Conservation (phyloP, 2,888 invertebrate genomes). For the Scaptomyza reducta region DNA sequence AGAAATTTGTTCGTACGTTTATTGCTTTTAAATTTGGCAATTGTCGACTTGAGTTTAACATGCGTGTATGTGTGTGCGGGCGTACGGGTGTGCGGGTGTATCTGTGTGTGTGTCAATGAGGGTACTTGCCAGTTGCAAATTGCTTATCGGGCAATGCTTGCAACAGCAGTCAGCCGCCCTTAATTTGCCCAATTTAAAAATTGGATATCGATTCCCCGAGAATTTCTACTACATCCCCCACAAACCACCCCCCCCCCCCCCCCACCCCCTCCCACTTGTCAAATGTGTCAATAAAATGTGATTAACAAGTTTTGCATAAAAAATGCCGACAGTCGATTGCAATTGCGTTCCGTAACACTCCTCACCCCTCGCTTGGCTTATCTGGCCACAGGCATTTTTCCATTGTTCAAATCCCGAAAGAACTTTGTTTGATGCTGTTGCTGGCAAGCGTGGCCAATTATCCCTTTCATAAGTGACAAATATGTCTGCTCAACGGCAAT, state of each 20-base stretch:
- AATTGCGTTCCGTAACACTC: constrained; percentile 44
- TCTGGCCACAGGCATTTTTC: constrained; percentile 57
- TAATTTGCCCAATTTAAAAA: constrained; percentile 79
- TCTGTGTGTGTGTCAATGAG: constrained; percentile 41
- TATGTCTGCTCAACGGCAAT: constrained; percentile 52
- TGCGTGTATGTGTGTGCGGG: constrained; percentile 23
- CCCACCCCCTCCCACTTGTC: neutral
- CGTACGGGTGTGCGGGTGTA: constrained; percentile 33
- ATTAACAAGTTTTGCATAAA: constrained; percentile 78
- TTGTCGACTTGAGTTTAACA: constrained; percentile 61
- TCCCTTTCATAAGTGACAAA: constrained; percentile 80
- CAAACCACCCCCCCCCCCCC: neutral
- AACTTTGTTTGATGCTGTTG: constrained; percentile 26
- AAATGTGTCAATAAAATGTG: constrained; percentile 77
- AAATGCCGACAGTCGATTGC: constrained; percentile 72
- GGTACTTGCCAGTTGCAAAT: constrained; percentile 63
- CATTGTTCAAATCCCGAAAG: constrained; percentile 47
- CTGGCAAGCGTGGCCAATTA: constrained; percentile 71
- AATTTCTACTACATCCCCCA: neutral
- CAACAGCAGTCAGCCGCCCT: constrained; percentile 71
- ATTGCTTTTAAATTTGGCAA: constrained; percentile 81
- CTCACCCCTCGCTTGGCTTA: neutral
- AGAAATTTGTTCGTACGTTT: constrained; percentile 76
- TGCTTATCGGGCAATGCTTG: constrained; percentile 67
- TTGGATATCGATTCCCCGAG: constrained; percentile 78